phyloP scores from a whole-genome alignment of 2,888 invertebrate species.

The Agrilus cyanescens region DNA sequence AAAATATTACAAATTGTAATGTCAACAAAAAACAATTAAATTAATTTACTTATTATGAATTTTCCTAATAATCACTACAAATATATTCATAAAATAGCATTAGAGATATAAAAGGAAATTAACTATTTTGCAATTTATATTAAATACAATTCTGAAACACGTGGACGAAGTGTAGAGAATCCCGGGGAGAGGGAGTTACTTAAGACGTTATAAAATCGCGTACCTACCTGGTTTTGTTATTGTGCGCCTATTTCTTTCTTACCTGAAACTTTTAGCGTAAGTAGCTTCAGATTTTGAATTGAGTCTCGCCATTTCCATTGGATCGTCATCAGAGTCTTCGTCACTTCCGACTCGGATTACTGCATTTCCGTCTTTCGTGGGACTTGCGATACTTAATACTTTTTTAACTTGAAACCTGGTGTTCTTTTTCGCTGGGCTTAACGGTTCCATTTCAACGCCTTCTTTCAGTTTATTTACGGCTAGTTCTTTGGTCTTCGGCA shows the following conservation, averaged over 20 bases:
- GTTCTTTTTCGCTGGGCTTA: slow-evolving; percentile 31
- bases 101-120: too few relatives aligned
- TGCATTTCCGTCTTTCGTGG: slow-evolving; percentile 3
- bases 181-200: too few relatives aligned
- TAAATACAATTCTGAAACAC: too few relatives aligned
- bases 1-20: too few relatives aligned
- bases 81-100: too few relatives aligned
- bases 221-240: too few relatives aligned
- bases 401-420: slow-evolving; percentile 51
- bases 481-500: slow-evolving; percentile 15
- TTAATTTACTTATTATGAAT: neutral
- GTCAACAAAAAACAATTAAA: neutral
- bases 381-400: slow-evolving; percentile 39
- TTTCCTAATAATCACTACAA: neutral
- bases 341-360: slow-evolving; percentile 11
- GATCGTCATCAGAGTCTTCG: slow-evolving; percentile 24
- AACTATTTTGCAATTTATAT: too few relatives aligned
- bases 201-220: too few relatives aligned
- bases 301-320: slow-evolving; percentile 33
- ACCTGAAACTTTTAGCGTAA: slow-evolving; percentile 72
- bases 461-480: slow-evolving; percentile 11
- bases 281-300: slow-evolving; percentile 50
- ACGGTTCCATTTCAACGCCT: slow-evolving; percentile 22
- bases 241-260: slow-evolving; percentile 9
- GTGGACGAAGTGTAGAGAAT: too few relatives aligned